These are phyloP conservation scores for Eulacestoma nigropectus DNA, from an alignment of 2,113 vertebrate species.

Conservation along the genomic window DNA sequence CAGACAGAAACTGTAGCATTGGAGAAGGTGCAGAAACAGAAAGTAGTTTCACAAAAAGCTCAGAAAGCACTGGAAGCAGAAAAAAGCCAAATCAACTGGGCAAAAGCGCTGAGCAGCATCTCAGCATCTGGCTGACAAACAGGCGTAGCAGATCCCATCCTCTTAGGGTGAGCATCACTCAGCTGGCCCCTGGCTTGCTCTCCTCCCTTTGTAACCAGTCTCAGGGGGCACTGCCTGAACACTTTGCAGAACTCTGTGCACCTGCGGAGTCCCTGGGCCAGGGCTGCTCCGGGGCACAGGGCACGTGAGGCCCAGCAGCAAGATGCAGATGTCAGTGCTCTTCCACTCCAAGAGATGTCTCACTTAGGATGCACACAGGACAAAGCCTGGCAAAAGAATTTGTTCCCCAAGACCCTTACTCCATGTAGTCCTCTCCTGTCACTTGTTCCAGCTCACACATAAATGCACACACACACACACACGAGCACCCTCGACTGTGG, in stretches of 20 bases:
- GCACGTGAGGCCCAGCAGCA: not conserved
- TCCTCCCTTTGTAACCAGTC: not conserved
- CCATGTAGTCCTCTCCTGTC: not conserved
- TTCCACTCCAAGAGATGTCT: not conserved
- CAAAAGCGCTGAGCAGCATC: not conserved
- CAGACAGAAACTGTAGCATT: not conserved
- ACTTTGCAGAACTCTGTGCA: not conserved
- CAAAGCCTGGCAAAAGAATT: not conserved
- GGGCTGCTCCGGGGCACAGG: not conserved
- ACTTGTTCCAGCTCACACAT: not conserved
- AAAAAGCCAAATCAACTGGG: not conserved
- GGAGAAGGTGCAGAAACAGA: not conserved
- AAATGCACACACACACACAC: no score
- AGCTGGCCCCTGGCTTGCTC: not conserved
- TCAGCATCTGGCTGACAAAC: not conserved
- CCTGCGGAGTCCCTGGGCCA: not conserved
- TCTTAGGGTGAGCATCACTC: not conserved
- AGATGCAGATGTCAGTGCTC: rapidly evolving
- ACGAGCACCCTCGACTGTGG: not conserved
- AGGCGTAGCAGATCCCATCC: not conserved
- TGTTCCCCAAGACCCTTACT: not conserved
- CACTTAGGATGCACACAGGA: no score
- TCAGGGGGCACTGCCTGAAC: rapidly evolving
- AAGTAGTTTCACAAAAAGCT: not conserved
- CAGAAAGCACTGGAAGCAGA: not conserved